Percentiles rank a stretch among this genome's conserved stretches.
Evolutionary conservation across 2,888 invertebrate species (phyloP).

Genomic region (Apocheima hispidaria): DNA sequence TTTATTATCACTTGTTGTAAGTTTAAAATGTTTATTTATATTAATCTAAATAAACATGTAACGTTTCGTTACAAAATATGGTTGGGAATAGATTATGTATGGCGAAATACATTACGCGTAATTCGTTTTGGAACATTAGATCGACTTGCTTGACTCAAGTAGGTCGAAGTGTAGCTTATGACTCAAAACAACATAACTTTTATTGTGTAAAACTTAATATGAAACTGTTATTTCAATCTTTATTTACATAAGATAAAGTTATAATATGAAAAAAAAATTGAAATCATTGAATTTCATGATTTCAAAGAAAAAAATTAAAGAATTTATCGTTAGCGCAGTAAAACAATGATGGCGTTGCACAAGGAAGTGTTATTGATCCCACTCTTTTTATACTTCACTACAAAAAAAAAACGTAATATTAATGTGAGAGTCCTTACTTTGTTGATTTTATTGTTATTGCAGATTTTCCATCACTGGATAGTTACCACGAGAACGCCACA

Average conservation of each 20-base stretch:
- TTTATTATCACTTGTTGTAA: no score
- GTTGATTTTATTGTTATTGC: constrained; percentile 34
- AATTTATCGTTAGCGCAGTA: neutral
- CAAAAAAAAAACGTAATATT: neutral
- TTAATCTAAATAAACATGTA: no score
- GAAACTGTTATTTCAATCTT: neutral
- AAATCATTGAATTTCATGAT: no score
- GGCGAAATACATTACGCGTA: no score
- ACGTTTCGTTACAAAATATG: no score
- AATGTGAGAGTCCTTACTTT: neutral
- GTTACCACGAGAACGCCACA: constrained; percentile 55
- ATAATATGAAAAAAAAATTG: no score
- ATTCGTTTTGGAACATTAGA: no score
- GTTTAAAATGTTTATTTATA: no score
- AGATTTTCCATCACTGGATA: constrained; percentile 60
- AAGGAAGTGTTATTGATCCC: constrained; percentile 2
- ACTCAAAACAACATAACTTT: neutral
- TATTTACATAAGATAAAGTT: neutral
- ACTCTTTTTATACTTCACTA: neutral
- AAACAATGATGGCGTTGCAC: constrained; percentile 2
- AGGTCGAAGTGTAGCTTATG: neutral
- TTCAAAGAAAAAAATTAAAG: neutral
- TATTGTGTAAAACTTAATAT: neutral
- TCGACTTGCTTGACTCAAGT: no score
- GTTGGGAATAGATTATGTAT: no score